Evolutionary conservation across 92 coral and sea anemone species (phyloP), one percentile per base, ranked within the genome.

Genomic region (Palythoa caribaeorum): DNA sequence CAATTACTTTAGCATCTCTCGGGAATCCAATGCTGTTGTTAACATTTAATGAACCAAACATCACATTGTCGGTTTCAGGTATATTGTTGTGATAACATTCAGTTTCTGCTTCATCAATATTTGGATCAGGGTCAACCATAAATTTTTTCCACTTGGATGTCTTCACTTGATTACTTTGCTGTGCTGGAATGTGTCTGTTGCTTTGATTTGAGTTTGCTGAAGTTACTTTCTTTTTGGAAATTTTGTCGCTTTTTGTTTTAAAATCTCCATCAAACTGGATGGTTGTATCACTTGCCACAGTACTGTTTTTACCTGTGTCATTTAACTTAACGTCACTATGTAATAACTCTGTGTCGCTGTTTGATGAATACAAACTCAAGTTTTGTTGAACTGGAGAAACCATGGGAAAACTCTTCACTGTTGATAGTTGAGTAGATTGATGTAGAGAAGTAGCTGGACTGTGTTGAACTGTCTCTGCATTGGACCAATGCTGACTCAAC

Each of bases 61-160:
- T 47, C 21, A 20, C 62, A 63, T 39, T 80, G 28, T 44, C 74
- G 11, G 39, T 8, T 12, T 63, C 68, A 5, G 70, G 10, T 50
- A 10, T 40, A 11, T 38, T 8, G 36, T 38, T 69, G 68, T 76
- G 80, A 76, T 54, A 63, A 11, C 63, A 73, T 47, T 20, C 35
- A 17, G 59, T 69, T 78, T 85, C 76, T 20, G 84, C 7, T 53
- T 78, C 81, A 15, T 78, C 59, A 50, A 20, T 59, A 38, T 87
- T n/a, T 17, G 60, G 19, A 11, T 68, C 53, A 40, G 35, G 69
- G 3, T 81, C 44, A 6, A 13, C 63, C 89, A 91, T 76, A 51
- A 77, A 91, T 74, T 72, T 91, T 55, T 71, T 47, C 93, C 93
- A 91, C 19, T 38, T 91, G 9, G 91, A 87, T 11, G 69, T 39